These are phyloP conservation scores for Caretta caretta DNA, from an alignment of 2,113 vertebrate species.

Conservation along the genomic window DNA sequence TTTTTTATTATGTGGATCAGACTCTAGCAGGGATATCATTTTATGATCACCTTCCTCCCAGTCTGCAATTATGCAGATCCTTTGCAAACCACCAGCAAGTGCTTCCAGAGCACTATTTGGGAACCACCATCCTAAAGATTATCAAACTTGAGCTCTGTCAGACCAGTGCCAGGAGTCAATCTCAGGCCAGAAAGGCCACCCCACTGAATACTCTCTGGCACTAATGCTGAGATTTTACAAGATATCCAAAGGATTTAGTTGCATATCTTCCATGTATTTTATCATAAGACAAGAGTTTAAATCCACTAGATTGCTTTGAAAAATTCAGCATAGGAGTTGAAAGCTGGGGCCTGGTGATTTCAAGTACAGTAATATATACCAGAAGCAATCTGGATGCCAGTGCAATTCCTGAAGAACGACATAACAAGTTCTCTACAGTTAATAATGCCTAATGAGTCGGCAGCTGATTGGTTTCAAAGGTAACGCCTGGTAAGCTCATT, in stretches of 20 bases:
- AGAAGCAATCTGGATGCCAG: neutral
- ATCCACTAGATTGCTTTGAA: neutral
- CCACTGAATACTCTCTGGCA: neutral
- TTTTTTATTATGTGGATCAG: neutral
- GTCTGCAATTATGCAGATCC: neutral
- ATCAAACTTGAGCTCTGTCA: neutral
- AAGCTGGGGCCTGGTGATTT: neutral
- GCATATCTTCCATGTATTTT: neutral
- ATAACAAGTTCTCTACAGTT: neutral
- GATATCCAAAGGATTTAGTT: neutral
- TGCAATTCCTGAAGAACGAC: neutral
- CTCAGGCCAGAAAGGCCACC: neutral
- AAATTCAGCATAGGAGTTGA: neutral
- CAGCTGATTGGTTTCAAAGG: neutral
- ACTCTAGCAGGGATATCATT: neutral
- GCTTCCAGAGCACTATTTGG: neutral
- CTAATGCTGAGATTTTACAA: neutral
- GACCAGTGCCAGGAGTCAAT: neutral
- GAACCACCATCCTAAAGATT: neutral
- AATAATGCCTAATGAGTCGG: neutral
- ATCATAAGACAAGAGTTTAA: neutral
- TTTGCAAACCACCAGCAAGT: neutral
- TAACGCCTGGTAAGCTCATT: neutral
- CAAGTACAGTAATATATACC: neutral
- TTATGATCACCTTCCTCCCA: neutral